Percentiles rank a stretch among this genome's conserved stretches.
These are phyloP conservation scores for Eremobia ochroleuca DNA, from an alignment of 2,888 invertebrate genomes.

Conservation along the genomic window DNA sequence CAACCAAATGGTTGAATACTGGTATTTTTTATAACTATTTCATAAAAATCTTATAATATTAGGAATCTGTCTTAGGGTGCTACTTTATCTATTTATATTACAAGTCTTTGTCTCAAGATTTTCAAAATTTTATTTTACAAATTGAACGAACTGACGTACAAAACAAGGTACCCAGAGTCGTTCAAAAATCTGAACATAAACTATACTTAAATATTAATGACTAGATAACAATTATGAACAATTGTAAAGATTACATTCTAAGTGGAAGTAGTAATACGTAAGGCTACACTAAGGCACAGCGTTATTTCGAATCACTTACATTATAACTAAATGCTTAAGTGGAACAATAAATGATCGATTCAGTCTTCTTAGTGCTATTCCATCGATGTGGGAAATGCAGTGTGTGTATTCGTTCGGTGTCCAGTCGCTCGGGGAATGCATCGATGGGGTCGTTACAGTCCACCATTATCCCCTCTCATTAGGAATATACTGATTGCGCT, in stretches of 20 bases:
- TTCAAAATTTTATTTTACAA: constrained; percentile 64
- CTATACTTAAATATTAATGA: constrained; percentile 84
- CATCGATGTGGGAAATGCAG: constrained; percentile 85
- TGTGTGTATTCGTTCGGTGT: constrained; percentile 83
- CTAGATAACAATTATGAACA: constrained; percentile 87
- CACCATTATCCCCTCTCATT: constrained; percentile 90
- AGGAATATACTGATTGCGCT: constrained; percentile 91
- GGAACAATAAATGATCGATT: constrained; percentile 85
- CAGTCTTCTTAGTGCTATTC: constrained; percentile 88
- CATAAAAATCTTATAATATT: constrained; percentile 84
- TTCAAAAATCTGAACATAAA: constrained; percentile 66
- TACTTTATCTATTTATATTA: constrained; percentile 83
- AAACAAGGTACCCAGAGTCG: constrained; percentile 31
- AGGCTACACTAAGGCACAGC: constrained; percentile 89
- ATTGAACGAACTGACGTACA: constrained; percentile 27
- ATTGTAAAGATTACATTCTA: constrained; percentile 76
- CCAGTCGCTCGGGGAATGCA: constrained; percentile 86
- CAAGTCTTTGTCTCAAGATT: constrained; percentile 87
- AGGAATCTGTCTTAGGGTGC: constrained; percentile 90
- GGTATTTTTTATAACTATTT: constrained; percentile 76
- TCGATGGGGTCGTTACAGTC: constrained; percentile 89
- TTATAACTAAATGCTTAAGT: constrained; percentile 86
- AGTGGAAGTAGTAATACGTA: constrained; percentile 81
- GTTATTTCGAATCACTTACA: constrained; percentile 82
- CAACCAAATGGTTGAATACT: constrained; percentile 76